These are phyloP conservation scores for Rhopalosiphum nymphaeae DNA, from an alignment of 2,888 invertebrate species.

Conservation along the genomic window DNA sequence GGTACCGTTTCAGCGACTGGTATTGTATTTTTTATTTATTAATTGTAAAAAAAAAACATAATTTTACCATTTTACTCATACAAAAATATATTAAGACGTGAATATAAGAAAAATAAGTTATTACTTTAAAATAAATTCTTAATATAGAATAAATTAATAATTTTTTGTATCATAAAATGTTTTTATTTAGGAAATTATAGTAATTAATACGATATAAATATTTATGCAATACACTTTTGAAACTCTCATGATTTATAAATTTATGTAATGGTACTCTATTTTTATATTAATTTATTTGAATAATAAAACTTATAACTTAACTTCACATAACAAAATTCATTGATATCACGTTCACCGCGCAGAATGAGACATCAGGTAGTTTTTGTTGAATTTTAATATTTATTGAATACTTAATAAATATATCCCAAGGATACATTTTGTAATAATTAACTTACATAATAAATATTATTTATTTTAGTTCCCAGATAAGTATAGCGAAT, in stretches of 20 bases:
- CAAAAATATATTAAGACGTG: too few relatives aligned
- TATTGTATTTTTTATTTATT: background rate
- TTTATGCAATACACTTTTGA: too few relatives aligned
- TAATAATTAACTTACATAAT: slow-evolving; percentile 1
- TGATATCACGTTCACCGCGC: background rate
- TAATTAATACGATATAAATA: too few relatives aligned
- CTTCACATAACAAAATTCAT: background rate
- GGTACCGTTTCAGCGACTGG: background rate
- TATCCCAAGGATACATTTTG: background rate
- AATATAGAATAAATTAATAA: too few relatives aligned
- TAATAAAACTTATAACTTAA: too few relatives aligned
- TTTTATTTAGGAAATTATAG: too few relatives aligned
- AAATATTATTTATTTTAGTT: background rate
- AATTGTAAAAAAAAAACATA: background rate
- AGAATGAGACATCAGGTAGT: background rate
- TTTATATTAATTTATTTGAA: too few relatives aligned
- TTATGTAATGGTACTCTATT: too few relatives aligned
- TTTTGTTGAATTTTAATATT: background rate
- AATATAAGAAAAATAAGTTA: background rate
- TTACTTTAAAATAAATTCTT: background rate
- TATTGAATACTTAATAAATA: background rate
- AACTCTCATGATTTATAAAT: too few relatives aligned
- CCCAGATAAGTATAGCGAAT: too few relatives aligned
- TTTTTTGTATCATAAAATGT: too few relatives aligned
- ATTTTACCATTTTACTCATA: background rate